Base-by-base conservation (phyloP, 2,797 vertebrate genomes). In the Emydoidea blandingii region DNA sequence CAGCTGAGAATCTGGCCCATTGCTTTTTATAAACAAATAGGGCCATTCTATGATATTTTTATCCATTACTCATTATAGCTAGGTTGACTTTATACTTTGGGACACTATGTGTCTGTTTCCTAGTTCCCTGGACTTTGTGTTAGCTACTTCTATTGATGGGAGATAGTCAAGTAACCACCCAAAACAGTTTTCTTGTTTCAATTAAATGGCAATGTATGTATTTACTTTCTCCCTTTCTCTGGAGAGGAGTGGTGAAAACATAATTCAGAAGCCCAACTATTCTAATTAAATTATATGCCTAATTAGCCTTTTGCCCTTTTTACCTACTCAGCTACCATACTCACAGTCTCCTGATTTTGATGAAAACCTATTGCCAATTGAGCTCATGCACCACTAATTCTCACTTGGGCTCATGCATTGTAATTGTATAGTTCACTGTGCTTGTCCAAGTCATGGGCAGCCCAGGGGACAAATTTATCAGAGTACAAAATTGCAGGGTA, bases 291-390 rank as follows among this genome's bases (percentile, higher is more conserved):
- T 81, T 59, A 4, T 54, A 11, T 12, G 37, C 34, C 1, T 82
- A 56, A 21, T 0, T 0, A 53, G 31, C 18, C 14, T 27, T 83
- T 52, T 6, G 4, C 1, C 2, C 2, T 1, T 1, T 68, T 82
- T 85, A 16, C 68, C 14, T 53, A 80, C 56, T 57, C 56, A 57
- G 8, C 5, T 23, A 1, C 1, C 50, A 14, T 41, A 15, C n/a
- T 47, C 12, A 1, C 7, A 9, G 9, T 81, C 3, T 1, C 12
- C n/a, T 59, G 47, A 49, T 1, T 85, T 89, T n/a, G 10, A 18
- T 68, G 12, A 25, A 4, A 12, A 1, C 0, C 19, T 81, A 34
- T n/a, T 62, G 31, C 31, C 12, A 65, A 65, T 14, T 34, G 31
- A n/a, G n/a, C 62, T n/a, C 34, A n/a, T n/a, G 62, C 62, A 34